These are phyloP conservation scores for Noctilio leporinus DNA, from an alignment of 2,113 vertebrate genomes.

Conservation along the genomic window DNA sequence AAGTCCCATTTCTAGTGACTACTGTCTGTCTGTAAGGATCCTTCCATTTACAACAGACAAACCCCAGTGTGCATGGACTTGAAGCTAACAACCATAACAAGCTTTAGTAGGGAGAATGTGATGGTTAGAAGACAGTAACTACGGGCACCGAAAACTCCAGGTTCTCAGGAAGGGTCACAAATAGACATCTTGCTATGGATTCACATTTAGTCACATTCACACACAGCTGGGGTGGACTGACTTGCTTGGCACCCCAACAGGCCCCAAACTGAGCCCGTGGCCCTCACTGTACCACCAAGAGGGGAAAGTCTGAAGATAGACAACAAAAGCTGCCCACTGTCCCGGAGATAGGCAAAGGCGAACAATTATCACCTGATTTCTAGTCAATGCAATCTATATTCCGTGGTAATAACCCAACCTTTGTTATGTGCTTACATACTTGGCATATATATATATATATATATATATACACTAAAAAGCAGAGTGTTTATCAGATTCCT, in stretches of 20 bases:
- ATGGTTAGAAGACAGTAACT: background rate
- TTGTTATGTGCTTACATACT: background rate
- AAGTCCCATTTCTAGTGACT: background rate
- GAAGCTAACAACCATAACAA: background rate
- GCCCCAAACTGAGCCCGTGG: background rate
- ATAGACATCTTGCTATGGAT: background rate
- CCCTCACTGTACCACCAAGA: background rate
- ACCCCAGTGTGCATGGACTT: background rate
- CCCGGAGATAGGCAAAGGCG: background rate
- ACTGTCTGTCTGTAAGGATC: background rate
- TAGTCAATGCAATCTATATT: background rate
- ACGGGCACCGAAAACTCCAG: background rate
- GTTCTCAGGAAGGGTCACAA: background rate
- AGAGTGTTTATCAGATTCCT: background rate
- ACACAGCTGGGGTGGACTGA: background rate
- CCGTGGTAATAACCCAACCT: background rate
- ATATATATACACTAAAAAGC: background rate
- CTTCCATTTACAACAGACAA: background rate
- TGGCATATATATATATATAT: background rate
- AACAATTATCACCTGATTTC: background rate
- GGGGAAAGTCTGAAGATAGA: background rate
- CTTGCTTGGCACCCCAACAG: background rate
- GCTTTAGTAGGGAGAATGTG: background rate
- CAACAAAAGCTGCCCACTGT: background rate
- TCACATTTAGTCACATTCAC: background rate